Base-by-base conservation (phyloP, 2,888 invertebrate genomes). In the Agrypnus murinus region DNA sequence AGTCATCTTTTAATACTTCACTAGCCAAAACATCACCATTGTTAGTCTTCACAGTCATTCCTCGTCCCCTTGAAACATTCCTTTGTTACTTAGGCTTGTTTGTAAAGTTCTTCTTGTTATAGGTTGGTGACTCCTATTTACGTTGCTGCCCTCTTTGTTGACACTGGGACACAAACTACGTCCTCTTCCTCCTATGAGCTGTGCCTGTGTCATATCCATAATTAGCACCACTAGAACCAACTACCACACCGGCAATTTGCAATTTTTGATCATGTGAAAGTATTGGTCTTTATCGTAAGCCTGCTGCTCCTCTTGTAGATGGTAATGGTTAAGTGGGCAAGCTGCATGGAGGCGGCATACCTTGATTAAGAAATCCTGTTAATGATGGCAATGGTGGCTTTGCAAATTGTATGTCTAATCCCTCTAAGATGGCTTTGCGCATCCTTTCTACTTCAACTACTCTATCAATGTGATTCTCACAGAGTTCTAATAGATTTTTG, bases 201-300 rank as follows among this genome's bases (percentile, higher is more conserved):
- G 74, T 38, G 74, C 74, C 43, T 77, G 81, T 64, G 81, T 74
- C 66, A 71, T 82, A 82, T 79, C 89, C 89, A 76, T 93, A 93
- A 84, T 94, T 94, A 59, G 95, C 92, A 38, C 95, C 95, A 96
- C 96, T 96, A 81, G 93, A 93, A 10, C 95, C 95, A 1, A 96
- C 96, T 4, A 95, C 95, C 34, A 95, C 94, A 65, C 96, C 96
- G 3, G 95, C 96, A 38, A 96, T 92, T 87, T 95, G 94, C 38
- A 95, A 87, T 72, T 95, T 90, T 3, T 95, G 94, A 53, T 92
- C 94, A 83, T 86, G 88, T 77, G 88, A 89, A 74, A 91, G 85
- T 82, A 92, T 84, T 81, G 90, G 85, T 78, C 88, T 88, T 80
- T 89, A 84, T 79, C 86, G 81, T 46, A 85, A 73, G 72, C 85